Evolutionary conservation across 2,113 vertebrate species (phyloP), one percentile per base, ranked within the genome.

Genomic region (Hyperoodon ampullatus): DNA sequence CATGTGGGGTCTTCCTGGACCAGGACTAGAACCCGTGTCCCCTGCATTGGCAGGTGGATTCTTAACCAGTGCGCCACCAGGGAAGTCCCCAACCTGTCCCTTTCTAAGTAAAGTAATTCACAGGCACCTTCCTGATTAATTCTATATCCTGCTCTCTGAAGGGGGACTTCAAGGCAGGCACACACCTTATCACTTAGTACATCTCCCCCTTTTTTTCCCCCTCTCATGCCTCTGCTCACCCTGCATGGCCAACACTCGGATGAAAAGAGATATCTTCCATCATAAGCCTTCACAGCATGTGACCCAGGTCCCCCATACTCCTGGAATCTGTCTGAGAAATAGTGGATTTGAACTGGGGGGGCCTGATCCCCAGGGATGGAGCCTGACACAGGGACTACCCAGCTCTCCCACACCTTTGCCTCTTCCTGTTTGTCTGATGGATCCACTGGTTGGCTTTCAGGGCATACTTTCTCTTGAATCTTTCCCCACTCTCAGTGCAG

Each of bases 401-500:
- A 39, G 39, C 28, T 80, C 33, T 50, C 94, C 24, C 44, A 63
- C 53, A 63, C 44, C 63, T 91, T 28, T 78, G 53, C 39, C 60
- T 78, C 44, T 66, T 80, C 26, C 19, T 53, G 26, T 68, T 30
- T 50, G 23, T 55, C n/a, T 71, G 66, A n/a, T 84, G 88, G 50
- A 77, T 95, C 16, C 95, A 80, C 44, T 68, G 96, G n/a, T 74
- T 78, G 53, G 74, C 66, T 66, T 95, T 81, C 50, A 88, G 78
- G 16, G 86, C 68, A 1, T 82, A 88, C 91, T 88, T 92, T 16
- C 91, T 74, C 6, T 90, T 90, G 88, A 95, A 97, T 53, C 18
- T 88, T 50, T 90, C 89, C 55, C 60, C 68, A 94, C 72, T 96
- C 39, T 55, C 53, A 1, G 39, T 4, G 26, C 95, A 78, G 18